phyloP scores from a whole-genome alignment of 2,113 vertebrate species.

The Mixornis gularis region DNA sequence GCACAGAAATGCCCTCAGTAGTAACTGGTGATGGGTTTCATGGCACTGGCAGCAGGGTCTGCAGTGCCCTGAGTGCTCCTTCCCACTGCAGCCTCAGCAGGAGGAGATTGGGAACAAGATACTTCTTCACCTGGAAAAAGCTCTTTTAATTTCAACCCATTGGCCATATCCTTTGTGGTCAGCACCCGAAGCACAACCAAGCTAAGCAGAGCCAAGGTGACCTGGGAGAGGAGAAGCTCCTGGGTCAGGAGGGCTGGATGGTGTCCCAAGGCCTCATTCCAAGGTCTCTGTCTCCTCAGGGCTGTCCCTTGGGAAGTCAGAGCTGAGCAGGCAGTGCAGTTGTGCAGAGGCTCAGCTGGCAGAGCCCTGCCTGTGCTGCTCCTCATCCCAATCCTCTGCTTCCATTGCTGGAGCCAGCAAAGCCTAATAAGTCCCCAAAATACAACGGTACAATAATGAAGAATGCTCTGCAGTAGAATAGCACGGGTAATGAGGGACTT shows the following conservation, averaged over 20 bases:
- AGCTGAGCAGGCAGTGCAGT: not conserved
- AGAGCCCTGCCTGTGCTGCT: not conserved
- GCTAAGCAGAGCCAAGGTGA: not conserved
- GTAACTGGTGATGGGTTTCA: not conserved
- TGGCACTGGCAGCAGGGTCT: too few relatives aligned
- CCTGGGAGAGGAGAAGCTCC: not conserved
- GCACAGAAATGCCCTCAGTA: not conserved
- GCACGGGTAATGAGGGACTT: slow-evolving; percentile 31
- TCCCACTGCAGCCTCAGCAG: not conserved
- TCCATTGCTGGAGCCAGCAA: not conserved
- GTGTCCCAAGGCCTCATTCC: not conserved
- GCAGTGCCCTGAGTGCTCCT: not conserved
- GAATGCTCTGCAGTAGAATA: not conserved
- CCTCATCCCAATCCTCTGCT: not conserved
- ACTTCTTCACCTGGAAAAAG: not conserved
- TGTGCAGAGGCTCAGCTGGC: not conserved
- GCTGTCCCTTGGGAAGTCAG: not conserved
- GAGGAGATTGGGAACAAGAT: not conserved
- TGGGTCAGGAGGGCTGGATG: not conserved
- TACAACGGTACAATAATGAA: not conserved
- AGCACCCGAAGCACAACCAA: not conserved
- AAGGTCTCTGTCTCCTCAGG: not conserved
- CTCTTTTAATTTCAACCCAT: not conserved
- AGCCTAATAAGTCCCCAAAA: slow-evolving; percentile 12
- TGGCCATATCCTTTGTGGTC: not conserved